Evolutionary conservation across 2,113 vertebrate species (phyloP).

Genomic region (Rhinolophus ferrumequinum): DNA sequence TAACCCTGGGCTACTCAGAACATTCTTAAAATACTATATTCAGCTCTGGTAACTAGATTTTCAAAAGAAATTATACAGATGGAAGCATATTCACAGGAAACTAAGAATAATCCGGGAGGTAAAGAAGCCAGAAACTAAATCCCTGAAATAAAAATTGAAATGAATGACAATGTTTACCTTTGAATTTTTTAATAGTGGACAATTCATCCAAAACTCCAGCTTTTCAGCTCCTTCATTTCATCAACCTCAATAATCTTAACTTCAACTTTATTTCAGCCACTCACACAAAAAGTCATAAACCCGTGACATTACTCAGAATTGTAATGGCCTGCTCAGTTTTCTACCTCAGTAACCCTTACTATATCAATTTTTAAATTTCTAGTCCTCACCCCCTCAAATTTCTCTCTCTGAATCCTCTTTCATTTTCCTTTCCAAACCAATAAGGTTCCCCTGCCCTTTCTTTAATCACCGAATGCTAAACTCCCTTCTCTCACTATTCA

Average conservation of each 20-base stretch:
- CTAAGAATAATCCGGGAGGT: neutral
- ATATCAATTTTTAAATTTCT: neutral
- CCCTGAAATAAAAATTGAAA: neutral
- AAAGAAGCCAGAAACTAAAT: neutral
- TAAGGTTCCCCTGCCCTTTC: neutral
- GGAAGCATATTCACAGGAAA: neutral
- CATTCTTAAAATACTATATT: neutral
- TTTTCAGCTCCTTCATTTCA: neutral
- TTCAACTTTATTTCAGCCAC: neutral
- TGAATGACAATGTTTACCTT: neutral
- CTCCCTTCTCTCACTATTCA: neutral
- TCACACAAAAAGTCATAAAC: neutral
- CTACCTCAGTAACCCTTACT: neutral
- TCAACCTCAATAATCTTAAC: neutral
- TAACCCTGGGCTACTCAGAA: neutral
- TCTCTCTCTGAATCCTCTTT: neutral
- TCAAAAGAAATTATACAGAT: constrained; percentile 13
- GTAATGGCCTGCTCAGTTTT: neutral
- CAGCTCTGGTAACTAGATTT: neutral
- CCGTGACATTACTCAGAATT: neutral
- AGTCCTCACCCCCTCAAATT: neutral
- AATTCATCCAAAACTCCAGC: neutral
- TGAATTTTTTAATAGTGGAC: neutral
- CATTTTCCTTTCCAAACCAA: neutral
- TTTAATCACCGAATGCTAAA: neutral